Evolutionary conservation across 2,797 vertebrate genomes (phyloP).

Genomic region (Leptoclinus maculatus): DNA sequence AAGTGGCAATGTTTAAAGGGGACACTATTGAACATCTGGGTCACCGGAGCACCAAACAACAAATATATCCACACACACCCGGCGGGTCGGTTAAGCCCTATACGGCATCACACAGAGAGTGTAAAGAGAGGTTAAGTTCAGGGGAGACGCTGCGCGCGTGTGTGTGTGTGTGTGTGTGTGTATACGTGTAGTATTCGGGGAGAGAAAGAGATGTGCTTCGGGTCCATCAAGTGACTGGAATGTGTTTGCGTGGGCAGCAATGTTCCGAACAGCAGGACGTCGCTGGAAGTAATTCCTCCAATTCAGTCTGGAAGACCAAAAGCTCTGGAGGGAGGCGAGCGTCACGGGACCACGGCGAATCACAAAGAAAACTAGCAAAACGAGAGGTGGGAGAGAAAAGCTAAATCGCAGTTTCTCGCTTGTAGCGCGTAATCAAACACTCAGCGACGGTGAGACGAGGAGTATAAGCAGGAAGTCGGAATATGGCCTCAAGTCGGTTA

Average conservation of each 20-base stretch:
- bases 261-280: constrained; percentile 65
- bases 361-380: background rate
- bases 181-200: constrained; percentile 9
- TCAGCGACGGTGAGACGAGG: background rate
- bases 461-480: background rate
- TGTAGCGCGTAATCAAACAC: background rate
- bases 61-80: constrained; percentile 25
- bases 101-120: constrained; percentile 41
- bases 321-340: constrained; percentile 43
- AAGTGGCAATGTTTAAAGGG: constrained; percentile 21
- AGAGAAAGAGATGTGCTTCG: constrained; percentile 43
- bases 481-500: background rate
- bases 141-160: constrained; percentile 1
- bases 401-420: background rate
- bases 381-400: constrained; percentile 5
- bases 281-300: constrained; percentile 56
- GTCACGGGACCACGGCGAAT: constrained; percentile 41
- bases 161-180: constrained; percentile 10
- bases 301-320: constrained; percentile 49
- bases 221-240: constrained; percentile 78
- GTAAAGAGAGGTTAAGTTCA: constrained; percentile 59
- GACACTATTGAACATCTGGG: constrained; percentile 32
- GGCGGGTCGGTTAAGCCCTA: constrained; percentile 12
- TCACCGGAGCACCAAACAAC: constrained; percentile 42
- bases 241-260: constrained; percentile 75